Percentiles rank a stretch among this genome's conserved stretches.
phyloP scores from a whole-genome alignment of 1,140 invertebrate genomes.

The Hylaeus volcanicus region DNA sequence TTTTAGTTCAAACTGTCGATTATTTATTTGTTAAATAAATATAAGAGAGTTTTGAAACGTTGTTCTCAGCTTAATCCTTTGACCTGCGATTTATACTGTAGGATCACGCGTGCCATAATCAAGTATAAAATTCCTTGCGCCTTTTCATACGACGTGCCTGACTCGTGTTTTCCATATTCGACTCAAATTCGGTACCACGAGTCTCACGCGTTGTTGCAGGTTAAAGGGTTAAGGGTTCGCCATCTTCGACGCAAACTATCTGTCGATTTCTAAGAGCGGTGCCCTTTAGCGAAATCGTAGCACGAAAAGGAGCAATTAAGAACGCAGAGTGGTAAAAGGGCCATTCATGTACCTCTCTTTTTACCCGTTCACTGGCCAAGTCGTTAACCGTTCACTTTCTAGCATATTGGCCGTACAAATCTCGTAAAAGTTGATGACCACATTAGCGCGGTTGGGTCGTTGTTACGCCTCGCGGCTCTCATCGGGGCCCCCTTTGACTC shows the following conservation, averaged over 20 bases:
- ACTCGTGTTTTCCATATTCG: too few relatives aligned
- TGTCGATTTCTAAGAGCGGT: not conserved
- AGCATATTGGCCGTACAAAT: slow-evolving; percentile 27
- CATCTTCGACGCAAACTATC: too few relatives aligned
- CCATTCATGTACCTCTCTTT: slow-evolving; percentile 16
- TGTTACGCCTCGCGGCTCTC: slow-evolving; percentile 21
- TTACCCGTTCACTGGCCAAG: not conserved
- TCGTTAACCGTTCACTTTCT: slow-evolving; percentile 25
- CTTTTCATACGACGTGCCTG: too few relatives aligned
- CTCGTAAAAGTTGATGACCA: slow-evolving; percentile 39
- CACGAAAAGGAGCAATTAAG: slow-evolving; percentile 39
- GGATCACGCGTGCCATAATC: too few relatives aligned
- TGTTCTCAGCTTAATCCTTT: not conserved
- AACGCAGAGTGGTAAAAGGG: slow-evolving; percentile 17
- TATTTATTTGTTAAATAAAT: too few relatives aligned
- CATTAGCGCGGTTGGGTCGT: slow-evolving; percentile 33
- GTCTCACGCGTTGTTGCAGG: too few relatives aligned
- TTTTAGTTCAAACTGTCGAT: too few relatives aligned
- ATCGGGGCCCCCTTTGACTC: not conserved
- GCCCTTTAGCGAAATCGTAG: not conserved
- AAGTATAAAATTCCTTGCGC: too few relatives aligned
- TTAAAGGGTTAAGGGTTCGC: too few relatives aligned
- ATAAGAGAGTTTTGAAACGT: too few relatives aligned
- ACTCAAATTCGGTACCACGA: too few relatives aligned
- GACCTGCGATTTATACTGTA: too few relatives aligned